phyloP scores from a whole-genome alignment of 2,113 vertebrate genomes.

The Mungos mungo region DNA sequence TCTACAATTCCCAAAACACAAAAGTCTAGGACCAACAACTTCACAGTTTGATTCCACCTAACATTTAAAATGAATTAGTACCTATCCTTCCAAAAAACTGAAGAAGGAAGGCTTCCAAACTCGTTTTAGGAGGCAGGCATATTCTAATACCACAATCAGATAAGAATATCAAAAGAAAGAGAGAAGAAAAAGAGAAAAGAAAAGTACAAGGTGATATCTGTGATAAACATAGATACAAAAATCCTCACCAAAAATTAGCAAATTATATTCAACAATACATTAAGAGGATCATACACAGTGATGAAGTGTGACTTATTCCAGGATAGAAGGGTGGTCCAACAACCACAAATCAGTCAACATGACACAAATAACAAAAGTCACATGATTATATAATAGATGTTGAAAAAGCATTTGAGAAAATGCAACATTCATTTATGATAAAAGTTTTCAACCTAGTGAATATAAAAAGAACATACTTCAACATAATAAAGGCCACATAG shows the following conservation, averaged over 20 bases:
- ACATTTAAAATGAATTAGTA: neutral
- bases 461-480: neutral
- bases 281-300: neutral
- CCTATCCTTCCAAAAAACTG: neutral
- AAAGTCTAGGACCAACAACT: neutral
- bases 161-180: neutral
- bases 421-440: too few relatives aligned
- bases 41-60: neutral
- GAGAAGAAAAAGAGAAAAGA: neutral
- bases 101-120: neutral
- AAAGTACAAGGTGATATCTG: neutral
- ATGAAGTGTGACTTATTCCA: neutral
- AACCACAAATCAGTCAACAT: too few relatives aligned
- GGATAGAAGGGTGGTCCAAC: neutral
- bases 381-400: too few relatives aligned
- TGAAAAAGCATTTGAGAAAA: too few relatives aligned
- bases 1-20: neutral
- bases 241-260: neutral
- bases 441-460: too few relatives aligned
- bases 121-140: neutral
- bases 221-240: neutral
- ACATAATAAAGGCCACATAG: neutral
- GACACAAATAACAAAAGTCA: too few relatives aligned
- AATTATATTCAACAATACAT: neutral
- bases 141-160: neutral